Percentiles rank a stretch among this genome's conserved stretches.
These are phyloP conservation scores for Elegia similella DNA, from an alignment of 2,888 invertebrate genomes.

Conservation along the genomic window DNA sequence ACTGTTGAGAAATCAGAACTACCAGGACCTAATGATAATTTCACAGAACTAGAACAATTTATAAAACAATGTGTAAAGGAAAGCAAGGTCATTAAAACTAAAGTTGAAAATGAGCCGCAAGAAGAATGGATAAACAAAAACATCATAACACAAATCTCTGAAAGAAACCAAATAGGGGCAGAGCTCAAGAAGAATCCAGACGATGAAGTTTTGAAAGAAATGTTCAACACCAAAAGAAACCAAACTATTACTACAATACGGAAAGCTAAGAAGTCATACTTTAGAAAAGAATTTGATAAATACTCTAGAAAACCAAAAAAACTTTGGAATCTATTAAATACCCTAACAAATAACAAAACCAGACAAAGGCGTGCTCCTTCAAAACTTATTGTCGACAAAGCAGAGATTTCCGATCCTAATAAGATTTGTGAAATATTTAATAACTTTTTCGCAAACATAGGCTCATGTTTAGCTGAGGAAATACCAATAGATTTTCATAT, in stretches of 20 bases:
- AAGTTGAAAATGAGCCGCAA: constrained; percentile 25
- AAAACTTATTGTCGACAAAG: constrained; percentile 18
- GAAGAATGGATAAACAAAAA: constrained; percentile 32
- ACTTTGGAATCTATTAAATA: constrained; percentile 30
- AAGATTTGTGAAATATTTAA: constrained; percentile 30
- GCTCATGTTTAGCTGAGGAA: not conserved
- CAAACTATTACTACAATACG: constrained; percentile 19
- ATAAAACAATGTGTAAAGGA: constrained; percentile 10
- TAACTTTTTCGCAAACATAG: constrained; percentile 18
- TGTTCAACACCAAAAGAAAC: constrained; percentile 18
- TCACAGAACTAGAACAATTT: not conserved
- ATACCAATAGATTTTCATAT: not conserved
- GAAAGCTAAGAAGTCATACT: not conserved
- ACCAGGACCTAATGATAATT: not conserved
- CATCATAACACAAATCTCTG: constrained; percentile 26
- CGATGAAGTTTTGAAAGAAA: constrained; percentile 17
- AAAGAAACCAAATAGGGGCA: constrained; percentile 28
- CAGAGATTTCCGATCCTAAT: constrained; percentile 19
- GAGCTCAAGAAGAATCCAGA: constrained; percentile 20
- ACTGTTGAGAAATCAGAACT: constrained; percentile 13
- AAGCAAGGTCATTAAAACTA: constrained; percentile 23
- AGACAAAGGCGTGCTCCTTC: constrained; percentile 19
- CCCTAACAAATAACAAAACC: constrained; percentile 24
- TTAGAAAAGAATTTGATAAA: constrained; percentile 22
- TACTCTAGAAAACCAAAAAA: constrained; percentile 24